A percentile compares a stretch with the other conserved stretches of the same genome.
Conservation (phyloP, 2,113 vertebrate genomes). For the Erythrolamprus reginae region DNA sequence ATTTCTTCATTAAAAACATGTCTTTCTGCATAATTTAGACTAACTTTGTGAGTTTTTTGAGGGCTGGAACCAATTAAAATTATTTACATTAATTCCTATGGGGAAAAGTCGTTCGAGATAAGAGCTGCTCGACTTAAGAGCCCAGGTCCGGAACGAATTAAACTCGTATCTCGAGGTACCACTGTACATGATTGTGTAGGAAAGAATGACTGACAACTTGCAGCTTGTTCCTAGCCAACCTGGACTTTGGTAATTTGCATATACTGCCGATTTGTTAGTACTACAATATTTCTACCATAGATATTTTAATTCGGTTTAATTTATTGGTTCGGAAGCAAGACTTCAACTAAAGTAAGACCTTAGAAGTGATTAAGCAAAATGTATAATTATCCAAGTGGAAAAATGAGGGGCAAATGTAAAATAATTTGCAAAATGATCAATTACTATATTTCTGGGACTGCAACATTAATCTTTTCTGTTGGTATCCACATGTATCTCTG, state of each 20-base stretch:
- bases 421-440: not conserved
- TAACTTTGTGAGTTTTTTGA: too few relatives aligned
- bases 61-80: too few relatives aligned
- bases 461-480: not conserved
- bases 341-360: not conserved
- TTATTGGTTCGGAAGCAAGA: slow-evolving; percentile 47
- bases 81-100: too few relatives aligned
- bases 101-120: too few relatives aligned
- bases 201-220: not conserved
- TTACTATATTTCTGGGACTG: not conserved
- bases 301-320: slow-evolving; percentile 30
- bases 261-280: not conserved
- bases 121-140: too few relatives aligned
- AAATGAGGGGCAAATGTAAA: not conserved
- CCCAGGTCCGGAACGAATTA: too few relatives aligned
- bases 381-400: not conserved
- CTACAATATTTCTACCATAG: slow-evolving; percentile 13
- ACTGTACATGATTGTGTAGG: not conserved
- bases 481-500: not conserved
- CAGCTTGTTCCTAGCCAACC: not conserved
- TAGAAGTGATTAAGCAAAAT: not conserved
- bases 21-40: too few relatives aligned
- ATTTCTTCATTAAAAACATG: too few relatives aligned
- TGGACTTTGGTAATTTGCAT: not conserved
- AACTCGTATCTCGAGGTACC: too few relatives aligned